phyloP scores from a whole-genome alignment of 2,797 vertebrate genomes.

The Cirrhinus mrigala region DNA sequence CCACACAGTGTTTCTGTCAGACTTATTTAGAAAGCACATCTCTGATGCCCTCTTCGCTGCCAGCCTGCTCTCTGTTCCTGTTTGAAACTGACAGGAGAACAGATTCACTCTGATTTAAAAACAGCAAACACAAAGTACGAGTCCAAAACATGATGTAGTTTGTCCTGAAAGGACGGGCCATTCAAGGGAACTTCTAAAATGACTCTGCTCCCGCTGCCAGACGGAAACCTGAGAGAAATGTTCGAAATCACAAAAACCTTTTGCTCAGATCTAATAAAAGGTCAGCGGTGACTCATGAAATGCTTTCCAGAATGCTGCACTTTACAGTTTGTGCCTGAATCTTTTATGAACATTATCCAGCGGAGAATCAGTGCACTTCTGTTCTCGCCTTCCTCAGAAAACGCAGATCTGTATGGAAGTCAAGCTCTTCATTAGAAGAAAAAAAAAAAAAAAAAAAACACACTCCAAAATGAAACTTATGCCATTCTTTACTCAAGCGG shows the following conservation, averaged over 20 bases:
- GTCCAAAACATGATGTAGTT: slow-evolving; percentile 39
- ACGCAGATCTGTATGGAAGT: background rate
- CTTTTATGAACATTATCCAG: slow-evolving; percentile 69
- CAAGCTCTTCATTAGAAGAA: background rate
- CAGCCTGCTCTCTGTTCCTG: background rate
- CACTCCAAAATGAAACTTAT: background rate
- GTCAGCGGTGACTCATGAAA: slow-evolving; percentile 64
- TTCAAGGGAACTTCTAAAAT: slow-evolving; percentile 24
- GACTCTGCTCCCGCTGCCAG: background rate
- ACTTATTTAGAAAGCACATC: slow-evolving; percentile 16
- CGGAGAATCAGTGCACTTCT: slow-evolving; percentile 37
- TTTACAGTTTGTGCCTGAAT: slow-evolving; percentile 71
- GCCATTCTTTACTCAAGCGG: background rate
- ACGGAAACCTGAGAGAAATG: slow-evolving; percentile 37
- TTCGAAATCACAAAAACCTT: slow-evolving; percentile 11
- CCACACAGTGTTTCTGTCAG: slow-evolving; percentile 18
- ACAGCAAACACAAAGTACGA: slow-evolving; percentile 7
- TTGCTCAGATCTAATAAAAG: slow-evolving; percentile 56
- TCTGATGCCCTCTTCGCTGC: slow-evolving; percentile 10
- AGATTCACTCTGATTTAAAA: slow-evolving; percentile 33
- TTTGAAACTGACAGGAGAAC: slow-evolving; percentile 38
- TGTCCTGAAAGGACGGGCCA: slow-evolving; percentile 17
- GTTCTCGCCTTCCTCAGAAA: slow-evolving; percentile 11
- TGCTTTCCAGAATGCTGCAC: slow-evolving; percentile 60
- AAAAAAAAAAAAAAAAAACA: no score